phyloP scores from a whole-genome alignment of 2,797 vertebrate species.

The Artibeus jamaicensis region DNA sequence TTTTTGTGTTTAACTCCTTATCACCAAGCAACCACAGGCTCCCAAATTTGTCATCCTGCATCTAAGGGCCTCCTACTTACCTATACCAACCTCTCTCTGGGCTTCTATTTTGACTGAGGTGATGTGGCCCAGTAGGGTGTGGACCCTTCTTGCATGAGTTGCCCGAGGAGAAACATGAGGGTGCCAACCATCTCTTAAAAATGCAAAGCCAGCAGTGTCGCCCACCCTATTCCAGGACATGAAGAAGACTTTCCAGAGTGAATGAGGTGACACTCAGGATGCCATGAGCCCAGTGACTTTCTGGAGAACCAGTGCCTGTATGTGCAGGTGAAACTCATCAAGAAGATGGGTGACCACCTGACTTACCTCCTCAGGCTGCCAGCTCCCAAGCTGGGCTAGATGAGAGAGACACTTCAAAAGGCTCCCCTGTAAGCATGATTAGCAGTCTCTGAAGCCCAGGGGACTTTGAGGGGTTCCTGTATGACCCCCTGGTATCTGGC shows the following conservation, averaged over 20 bases:
- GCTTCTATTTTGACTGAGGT: background rate
- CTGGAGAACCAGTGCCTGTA: background rate
- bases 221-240: background rate
- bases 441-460: background rate
- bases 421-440: background rate
- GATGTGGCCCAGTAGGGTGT: background rate
- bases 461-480: background rate
- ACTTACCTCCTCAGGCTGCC: background rate
- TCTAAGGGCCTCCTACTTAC: background rate
- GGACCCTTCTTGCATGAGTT: background rate
- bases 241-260: background rate
- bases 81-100: background rate
- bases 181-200: background rate
- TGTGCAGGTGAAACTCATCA: background rate
- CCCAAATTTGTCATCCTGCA: background rate
- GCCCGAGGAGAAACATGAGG: background rate
- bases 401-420: background rate
- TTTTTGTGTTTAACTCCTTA: background rate
- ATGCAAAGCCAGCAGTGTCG: background rate
- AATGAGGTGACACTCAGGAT: background rate
- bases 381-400: background rate
- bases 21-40: background rate
- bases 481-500: background rate
- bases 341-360: background rate
- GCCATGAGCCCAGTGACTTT: background rate